phyloP scores from a whole-genome alignment of 2,797 vertebrate genomes.

The Natrix natrix region DNA sequence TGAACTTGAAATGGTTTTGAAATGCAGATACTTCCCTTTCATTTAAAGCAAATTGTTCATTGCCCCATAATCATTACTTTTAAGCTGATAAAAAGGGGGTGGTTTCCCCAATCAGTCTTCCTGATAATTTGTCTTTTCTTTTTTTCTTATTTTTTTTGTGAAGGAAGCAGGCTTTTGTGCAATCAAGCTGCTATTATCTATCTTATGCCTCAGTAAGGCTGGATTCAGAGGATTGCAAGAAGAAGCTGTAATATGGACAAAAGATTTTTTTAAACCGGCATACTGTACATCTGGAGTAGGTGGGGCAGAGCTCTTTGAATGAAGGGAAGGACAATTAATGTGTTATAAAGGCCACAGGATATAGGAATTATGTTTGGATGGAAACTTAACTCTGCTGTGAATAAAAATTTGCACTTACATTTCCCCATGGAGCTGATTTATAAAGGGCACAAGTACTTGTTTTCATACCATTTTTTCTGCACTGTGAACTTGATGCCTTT shows the following conservation, averaged over 20 bases:
- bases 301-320: not conserved
- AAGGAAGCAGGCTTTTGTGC: conserved; percentile 3
- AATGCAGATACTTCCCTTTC: not conserved
- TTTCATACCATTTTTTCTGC: conserved; percentile 41
- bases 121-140: conserved; percentile 13
- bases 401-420: conserved; percentile 52
- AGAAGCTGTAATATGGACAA: conserved; percentile 45
- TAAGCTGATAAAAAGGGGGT: conserved; percentile 10
- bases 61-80: not conserved
- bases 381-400: conserved; percentile 61
- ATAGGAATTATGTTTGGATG: conserved; percentile 56
- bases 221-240: conserved; percentile 11
- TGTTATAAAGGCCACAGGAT: conserved; percentile 58
- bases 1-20: not conserved
- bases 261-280: conserved; percentile 30
- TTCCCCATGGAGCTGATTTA: conserved; percentile 60
- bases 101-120: conserved; percentile 11
- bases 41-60: conserved; percentile 12
- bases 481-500: not conserved
- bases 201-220: conserved; percentile 9
- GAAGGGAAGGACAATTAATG: conserved; percentile 49
- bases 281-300: conserved; percentile 52
- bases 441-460: conserved; percentile 47
- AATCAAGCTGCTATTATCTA: conserved; percentile 6
- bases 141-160: not conserved